Base-by-base conservation (phyloP, 2,888 invertebrate species). In the Drosophila testacea region DNA sequence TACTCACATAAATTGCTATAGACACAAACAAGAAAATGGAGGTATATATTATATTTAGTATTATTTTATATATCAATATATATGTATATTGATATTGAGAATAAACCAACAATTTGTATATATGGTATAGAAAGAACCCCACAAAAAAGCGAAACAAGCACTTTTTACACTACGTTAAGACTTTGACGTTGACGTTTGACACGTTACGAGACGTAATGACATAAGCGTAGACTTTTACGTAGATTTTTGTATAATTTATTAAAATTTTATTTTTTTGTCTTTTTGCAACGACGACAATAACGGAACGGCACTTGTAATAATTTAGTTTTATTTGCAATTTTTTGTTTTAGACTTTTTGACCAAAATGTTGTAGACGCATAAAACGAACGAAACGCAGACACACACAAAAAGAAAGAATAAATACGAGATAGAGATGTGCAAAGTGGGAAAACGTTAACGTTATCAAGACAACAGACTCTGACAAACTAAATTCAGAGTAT, bases 381-480 rank as follows among this genome's bases (percentile, higher is more conserved):
- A 65, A 63, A 77, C 77, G 77, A 68, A 78, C 78, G 77, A 60
- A 72, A 73, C 70, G 69, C 46, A 68, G 50, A 75, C 65, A 78
- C 66, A 78, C 39, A 78, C 66, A 74, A 47, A 34, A 34, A n/a
- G 27, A 30, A 13, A 62, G 28, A 47, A 47, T 28, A 13, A 57
- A 62, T 65, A 77, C 69, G 69, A 72, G 62, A 73, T 67, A 76
- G 52, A 79, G 48, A 70, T 73, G 68, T 69, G 75, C 73, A 77
- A 77, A 59, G 38, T 57, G 57, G 77, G 83, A 79, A 81, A 79
- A 87, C 83, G 89, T 77, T 77, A 38, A 91, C 90, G 91, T 92
- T 92, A 91, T 92, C 92, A 90, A 92, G 90, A 92, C 91, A 92
- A 92, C 87, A 91, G 91, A 92, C 91, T 90, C 90, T 91, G 90